phyloP scores from a whole-genome alignment of 1,140 invertebrate species.

The Paracyclopina nana region DNA sequence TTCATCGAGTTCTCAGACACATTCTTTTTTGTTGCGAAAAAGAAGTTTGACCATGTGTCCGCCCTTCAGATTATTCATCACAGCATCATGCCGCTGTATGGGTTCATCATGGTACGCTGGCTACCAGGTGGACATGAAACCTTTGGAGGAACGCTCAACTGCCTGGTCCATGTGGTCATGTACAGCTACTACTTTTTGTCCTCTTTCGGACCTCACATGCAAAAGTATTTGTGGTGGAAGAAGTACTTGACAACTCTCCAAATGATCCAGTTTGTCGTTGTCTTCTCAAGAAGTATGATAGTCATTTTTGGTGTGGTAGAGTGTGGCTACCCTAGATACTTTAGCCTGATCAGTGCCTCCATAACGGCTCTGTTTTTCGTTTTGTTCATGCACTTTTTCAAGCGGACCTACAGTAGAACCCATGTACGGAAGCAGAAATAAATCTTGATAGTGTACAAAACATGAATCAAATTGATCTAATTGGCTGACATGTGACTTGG shows the following conservation, averaged over 20 bases:
- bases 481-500: too few species aligned
- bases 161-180: conserved; percentile 38
- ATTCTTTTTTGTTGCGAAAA: conserved; percentile 73
- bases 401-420: background rate
- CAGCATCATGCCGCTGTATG: conserved; percentile 79
- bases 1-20: conserved; percentile 88
- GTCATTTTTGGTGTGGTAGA: conserved; percentile 1
- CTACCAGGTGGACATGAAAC: conserved; percentile 20
- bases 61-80: conserved; percentile 87
- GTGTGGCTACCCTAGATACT: background rate
- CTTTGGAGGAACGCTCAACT: conserved; percentile 30
- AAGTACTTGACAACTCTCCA: conserved; percentile 61
- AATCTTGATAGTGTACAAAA: too few species aligned
- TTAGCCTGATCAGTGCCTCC: background rate
- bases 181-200: conserved; percentile 35
- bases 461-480: too few species aligned
- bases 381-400: background rate
- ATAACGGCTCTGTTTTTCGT: background rate
- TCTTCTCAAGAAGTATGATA: conserved; percentile 2
- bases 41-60: conserved; percentile 78
- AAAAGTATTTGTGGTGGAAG: conserved; percentile 36
- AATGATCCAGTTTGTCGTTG: conserved; percentile 36
- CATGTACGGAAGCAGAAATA: too few species aligned
- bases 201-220: conserved; percentile 32
- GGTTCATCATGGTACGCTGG: conserved; percentile 39